phyloP scores from a whole-genome alignment of 2,113 vertebrate genomes.

The Sander vitreus region DNA sequence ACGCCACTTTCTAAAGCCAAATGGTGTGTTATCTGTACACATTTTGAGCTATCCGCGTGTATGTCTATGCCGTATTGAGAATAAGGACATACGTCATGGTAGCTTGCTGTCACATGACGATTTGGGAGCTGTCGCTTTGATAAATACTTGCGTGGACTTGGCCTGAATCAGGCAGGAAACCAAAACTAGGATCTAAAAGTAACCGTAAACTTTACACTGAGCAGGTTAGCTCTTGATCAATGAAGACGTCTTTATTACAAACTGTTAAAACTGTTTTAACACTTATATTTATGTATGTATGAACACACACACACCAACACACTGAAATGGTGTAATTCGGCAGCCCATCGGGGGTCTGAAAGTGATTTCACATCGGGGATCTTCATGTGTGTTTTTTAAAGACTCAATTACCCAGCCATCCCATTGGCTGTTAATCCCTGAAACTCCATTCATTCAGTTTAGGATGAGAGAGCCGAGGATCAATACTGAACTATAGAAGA shows the following conservation, averaged over 20 bases:
- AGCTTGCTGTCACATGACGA: too few relatives aligned
- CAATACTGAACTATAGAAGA: conserved; percentile 57
- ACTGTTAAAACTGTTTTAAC: too few relatives aligned
- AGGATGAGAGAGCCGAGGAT: conserved; percentile 60
- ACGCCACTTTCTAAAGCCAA: too few relatives aligned
- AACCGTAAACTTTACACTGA: background rate
- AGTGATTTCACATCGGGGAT: conserved; percentile 60
- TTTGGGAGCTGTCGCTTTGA: too few relatives aligned
- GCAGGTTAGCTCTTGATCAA: background rate
- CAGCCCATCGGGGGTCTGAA: conserved; percentile 37
- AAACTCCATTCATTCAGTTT: conserved; percentile 63
- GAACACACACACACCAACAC: background rate
- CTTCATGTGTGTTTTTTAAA: conserved; percentile 61
- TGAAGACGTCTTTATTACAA: background rate
- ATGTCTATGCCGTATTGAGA: too few relatives aligned
- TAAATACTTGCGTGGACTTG: too few relatives aligned
- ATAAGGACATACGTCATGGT: too few relatives aligned
- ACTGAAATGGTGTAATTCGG: conserved; percentile 23
- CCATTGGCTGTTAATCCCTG: conserved; percentile 60
- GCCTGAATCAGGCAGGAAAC: too few relatives aligned
- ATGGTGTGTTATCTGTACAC: too few relatives aligned
- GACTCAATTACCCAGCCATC: conserved; percentile 70
- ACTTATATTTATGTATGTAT: background rate
- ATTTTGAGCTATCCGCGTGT: too few relatives aligned
- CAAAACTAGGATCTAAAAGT: too few relatives aligned